Base-by-base conservation (phyloP, 2,113 vertebrate genomes). In the Malurus melanocephalus region DNA sequence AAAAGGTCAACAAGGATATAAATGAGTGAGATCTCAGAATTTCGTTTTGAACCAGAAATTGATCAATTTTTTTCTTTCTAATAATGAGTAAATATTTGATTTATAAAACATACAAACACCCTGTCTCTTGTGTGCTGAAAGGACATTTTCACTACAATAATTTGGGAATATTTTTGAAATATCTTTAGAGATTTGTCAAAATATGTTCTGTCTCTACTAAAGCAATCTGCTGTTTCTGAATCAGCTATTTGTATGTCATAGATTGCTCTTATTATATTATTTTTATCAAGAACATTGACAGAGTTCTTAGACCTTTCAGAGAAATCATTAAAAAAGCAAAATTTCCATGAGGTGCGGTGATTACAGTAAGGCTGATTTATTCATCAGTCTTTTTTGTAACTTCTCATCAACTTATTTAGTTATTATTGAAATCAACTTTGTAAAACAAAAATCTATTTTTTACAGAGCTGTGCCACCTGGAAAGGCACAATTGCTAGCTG, bases 11-110 rank as follows among this genome's bases (percentile, higher is more conserved):
- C 2, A n/a, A 35, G 19, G 40, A 38, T 32, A 28, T 23, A 46
- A 55, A 80, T 28, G 2, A 80, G 17, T 15, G 62, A 1, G 0
- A n/a, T 46, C 71, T 59, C 38, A 24, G 28, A 61, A 82, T 52
- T 80, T 30, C 1, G 11, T 42, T 80, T 45, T 42, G 35, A 67
- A 72, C 28, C 16, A 68, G 30, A 68, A 79, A 48, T 6, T 59
- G 33, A 51, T 43, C 7, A 19, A 0, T 0, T 43, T 5, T 26
- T 18, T 3, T 35, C 33, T 48, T 78, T 69, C 22, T 33, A 49
- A 55, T 55, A 22, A 2, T 24, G 10, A 15, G 13, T 52, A 56
- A 90, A 55, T 43, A 74, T 3, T 52, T 42, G 10, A 17, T 7
- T 52, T 72, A 73, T 46, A n/a, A 74, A 74, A 27, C 18, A 28